These are phyloP conservation scores for Morbakka virulenta DNA, from an alignment of 30 jellyfish, hydroid and myxozoan genomes.

Conservation along the genomic window DNA sequence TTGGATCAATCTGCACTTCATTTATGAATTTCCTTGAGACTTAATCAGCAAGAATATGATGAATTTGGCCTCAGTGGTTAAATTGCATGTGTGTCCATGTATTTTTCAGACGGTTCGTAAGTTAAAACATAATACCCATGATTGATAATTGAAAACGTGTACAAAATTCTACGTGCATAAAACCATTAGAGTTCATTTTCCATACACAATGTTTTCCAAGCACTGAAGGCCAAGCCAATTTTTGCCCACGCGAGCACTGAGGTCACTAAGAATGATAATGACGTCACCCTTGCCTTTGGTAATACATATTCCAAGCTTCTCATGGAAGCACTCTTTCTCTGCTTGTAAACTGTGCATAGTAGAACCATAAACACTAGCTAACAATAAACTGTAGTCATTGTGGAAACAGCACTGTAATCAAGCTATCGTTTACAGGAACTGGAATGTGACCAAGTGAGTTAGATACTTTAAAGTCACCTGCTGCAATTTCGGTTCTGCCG, in stretches of 20 bases:
- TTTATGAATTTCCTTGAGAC: too few species aligned
- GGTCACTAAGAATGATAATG: constrained; percentile 21
- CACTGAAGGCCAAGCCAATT: constrained; percentile 56
- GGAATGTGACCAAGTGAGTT: constrained; percentile 5
- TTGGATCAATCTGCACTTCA: too few species aligned
- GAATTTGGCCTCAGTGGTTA: too few species aligned
- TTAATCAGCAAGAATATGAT: too few species aligned
- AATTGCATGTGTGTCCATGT: too few species aligned
- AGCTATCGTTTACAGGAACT: constrained; percentile 14
- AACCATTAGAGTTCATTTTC: constrained; percentile 35
- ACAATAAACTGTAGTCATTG: constrained; percentile 8
- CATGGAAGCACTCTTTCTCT: constrained; percentile 25
- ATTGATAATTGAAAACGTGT: constrained; percentile 11
- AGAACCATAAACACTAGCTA: constrained; percentile 49
- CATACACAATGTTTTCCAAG: constrained; percentile 59
- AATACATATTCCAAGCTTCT: constrained; percentile 15
- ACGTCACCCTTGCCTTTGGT: constrained; percentile 11
- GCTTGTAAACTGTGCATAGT: constrained; percentile 28
- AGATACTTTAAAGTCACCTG: constrained; percentile 15
- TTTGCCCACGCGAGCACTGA: constrained; percentile 49
- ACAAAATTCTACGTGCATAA: constrained; percentile 25
- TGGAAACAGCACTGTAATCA: constrained; percentile 10
- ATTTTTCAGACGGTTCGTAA: too few species aligned
- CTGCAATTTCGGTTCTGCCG: constrained; percentile 24
- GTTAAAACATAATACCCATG: constrained; percentile 44